Conservation (phyloP, 1,140 invertebrate species). For the Samia ricini region DNA sequence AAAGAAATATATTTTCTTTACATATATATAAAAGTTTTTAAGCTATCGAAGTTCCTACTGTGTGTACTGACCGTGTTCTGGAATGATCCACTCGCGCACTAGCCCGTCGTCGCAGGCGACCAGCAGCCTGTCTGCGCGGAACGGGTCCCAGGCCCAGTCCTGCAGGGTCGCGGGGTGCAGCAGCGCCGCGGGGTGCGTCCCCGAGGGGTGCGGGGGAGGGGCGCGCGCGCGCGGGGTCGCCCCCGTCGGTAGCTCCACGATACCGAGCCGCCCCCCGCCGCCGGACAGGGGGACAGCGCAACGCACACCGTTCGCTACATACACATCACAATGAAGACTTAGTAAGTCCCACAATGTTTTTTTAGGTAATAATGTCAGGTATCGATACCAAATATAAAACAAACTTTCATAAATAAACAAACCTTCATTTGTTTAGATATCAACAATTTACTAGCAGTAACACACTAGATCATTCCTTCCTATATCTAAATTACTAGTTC, state of each 20-base stretch:
- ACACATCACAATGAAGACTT: too few species aligned
- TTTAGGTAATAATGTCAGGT: too few species aligned
- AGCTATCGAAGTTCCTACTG: too few species aligned
- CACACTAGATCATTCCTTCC: too few species aligned
- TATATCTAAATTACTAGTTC: too few species aligned
- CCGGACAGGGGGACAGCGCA: constrained; percentile 93
- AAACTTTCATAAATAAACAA: too few species aligned
- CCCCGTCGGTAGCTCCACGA: constrained; percentile 85
- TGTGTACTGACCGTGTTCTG: constrained; percentile 69
- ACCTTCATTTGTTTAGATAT: too few species aligned
- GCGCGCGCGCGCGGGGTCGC: constrained; percentile 83
- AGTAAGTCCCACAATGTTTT: too few species aligned
- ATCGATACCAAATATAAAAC: too few species aligned
- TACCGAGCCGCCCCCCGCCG: constrained; percentile 92
- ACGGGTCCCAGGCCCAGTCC: constrained; percentile 97
- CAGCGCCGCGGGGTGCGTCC: constrained; percentile 63
- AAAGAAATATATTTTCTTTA: too few species aligned
- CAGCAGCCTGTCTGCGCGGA: constrained; percentile 86
- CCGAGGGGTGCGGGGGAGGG: constrained; percentile 80
- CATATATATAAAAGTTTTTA: too few species aligned
- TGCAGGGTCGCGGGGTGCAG: constrained; percentile 92
- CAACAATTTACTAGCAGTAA: too few species aligned
- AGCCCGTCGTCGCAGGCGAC: constrained; percentile 95
- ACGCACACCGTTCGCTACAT: constrained; percentile 87
- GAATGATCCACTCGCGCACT: constrained; percentile 91